A percentile compares a stretch with the other conserved stretches of the same genome.
phyloP scores from a whole-genome alignment of 2,113 vertebrate genomes.

The Carettochelys insculpta region DNA sequence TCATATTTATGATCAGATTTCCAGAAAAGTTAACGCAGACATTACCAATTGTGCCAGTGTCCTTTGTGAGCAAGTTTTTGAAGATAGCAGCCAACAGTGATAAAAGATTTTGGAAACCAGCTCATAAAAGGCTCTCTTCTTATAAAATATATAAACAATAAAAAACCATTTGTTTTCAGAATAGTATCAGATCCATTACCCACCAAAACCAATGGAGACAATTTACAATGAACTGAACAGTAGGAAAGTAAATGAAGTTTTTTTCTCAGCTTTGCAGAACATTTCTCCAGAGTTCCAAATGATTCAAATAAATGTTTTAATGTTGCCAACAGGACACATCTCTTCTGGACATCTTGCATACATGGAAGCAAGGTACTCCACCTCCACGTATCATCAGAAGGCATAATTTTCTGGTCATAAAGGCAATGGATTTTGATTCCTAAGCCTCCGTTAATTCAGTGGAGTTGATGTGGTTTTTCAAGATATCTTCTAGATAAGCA shows the following conservation, averaged over 20 bases:
- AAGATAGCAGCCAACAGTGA: conserved; percentile 17
- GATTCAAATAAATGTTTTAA: background rate
- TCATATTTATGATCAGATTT: background rate
- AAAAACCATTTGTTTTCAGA: background rate
- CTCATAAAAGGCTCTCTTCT: background rate
- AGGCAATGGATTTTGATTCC: accelerated
- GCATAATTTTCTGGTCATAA: background rate
- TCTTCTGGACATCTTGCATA: accelerated
- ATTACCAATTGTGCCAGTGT: conserved; percentile 24
- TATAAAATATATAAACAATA: conserved; percentile 1
- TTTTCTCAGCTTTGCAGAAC: background rate
- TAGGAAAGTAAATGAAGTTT: background rate
- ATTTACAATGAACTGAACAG: background rate
- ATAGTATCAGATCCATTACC: background rate
- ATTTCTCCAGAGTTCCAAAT: background rate
- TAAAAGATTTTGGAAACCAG: background rate
- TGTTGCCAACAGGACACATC: background rate
- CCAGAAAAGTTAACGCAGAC: background rate
- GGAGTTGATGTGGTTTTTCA: conserved; percentile 66
- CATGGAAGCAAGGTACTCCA: accelerated
- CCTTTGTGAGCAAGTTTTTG: background rate
- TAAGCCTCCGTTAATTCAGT: conserved; percentile 29
- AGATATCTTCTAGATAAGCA: conserved; percentile 79
- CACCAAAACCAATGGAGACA: background rate
- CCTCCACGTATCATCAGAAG: background rate